These are phyloP conservation scores for Forbesichthys papilliferus DNA, from an alignment of 2,113 vertebrate genomes.

Conservation along the genomic window DNA sequence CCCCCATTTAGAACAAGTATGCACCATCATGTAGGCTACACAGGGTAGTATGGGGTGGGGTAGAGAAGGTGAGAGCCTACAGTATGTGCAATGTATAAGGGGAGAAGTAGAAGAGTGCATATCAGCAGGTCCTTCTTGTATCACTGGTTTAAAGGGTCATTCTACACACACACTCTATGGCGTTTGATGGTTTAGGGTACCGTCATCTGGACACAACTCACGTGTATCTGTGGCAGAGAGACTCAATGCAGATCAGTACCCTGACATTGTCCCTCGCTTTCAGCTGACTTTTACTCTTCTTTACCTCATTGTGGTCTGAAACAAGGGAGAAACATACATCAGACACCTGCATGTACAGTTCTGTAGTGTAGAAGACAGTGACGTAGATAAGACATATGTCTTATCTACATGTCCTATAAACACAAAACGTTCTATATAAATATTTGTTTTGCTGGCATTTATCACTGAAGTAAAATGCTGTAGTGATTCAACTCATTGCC, in stretches of 20 bases:
- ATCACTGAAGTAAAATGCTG: no score
- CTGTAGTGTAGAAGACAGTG: background rate
- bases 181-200: slow-evolving; percentile 16
- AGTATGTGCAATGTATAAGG: no score
- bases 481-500: no score
- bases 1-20: no score
- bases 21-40: no score
- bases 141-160: slow-evolving; percentile 8
- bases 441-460: no score
- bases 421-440: no score
- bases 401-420: no score
- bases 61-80: no score
- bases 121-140: background rate
- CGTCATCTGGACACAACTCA: slow-evolving; percentile 66
- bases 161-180: background rate
- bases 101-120: no score
- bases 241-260: slow-evolving; percentile 92
- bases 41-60: no score
- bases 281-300: slow-evolving; percentile 81
- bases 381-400: no score
- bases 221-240: slow-evolving; percentile 90
- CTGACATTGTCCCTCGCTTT: slow-evolving; percentile 85
- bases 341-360: background rate
- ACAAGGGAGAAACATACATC: background rate
- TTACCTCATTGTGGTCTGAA: slow-evolving; percentile 88